Evolutionary conservation across 2,888 invertebrate species (phyloP).

Genomic region (Theristus sp.): DNA sequence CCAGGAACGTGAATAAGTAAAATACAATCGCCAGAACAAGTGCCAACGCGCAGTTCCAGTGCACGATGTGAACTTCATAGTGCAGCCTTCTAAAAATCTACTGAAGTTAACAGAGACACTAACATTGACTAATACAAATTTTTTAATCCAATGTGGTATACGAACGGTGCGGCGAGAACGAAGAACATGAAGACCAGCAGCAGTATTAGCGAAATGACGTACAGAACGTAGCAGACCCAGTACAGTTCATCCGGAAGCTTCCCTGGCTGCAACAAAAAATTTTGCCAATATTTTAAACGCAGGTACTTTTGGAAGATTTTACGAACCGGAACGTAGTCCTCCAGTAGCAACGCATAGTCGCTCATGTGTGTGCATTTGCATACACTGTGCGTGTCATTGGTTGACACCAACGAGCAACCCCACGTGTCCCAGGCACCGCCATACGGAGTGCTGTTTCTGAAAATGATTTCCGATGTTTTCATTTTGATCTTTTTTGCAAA

Average conservation of each 20-base stretch:
- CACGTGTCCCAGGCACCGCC: slow-evolving; percentile 7
- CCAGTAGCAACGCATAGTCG: slow-evolving; percentile 10
- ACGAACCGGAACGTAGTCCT: slow-evolving; percentile 6
- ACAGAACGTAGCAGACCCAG: slow-evolving; percentile 4
- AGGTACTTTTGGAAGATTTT: background rate
- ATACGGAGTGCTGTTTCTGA: background rate
- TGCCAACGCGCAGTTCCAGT: slow-evolving; percentile 8
- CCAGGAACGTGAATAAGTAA: slow-evolving; percentile 7
- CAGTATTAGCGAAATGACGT: slow-evolving; percentile 7
- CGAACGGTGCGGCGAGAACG: slow-evolving; percentile 4
- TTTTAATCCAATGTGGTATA: too few species aligned
- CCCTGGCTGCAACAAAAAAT: background rate
- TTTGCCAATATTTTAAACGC: background rate
- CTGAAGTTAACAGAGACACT: background rate
- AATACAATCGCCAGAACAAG: slow-evolving; percentile 8
- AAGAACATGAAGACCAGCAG: slow-evolving; percentile 10
- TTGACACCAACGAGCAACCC: slow-evolving; percentile 5
- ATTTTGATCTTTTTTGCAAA: too few species aligned
- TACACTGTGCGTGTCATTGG: slow-evolving; percentile 8
- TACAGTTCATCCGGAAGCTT: background rate
- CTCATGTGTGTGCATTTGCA: slow-evolving; percentile 9
- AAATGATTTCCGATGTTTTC: background rate
- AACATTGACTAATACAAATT: too few species aligned
- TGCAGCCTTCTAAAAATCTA: slow-evolving; percentile 3
- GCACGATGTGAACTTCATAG: slow-evolving; percentile 10